Evolutionary conservation across 2,888 invertebrate genomes (phyloP), one percentile per base, ranked within the genome.

Genomic region (Lysandra coridon): DNA sequence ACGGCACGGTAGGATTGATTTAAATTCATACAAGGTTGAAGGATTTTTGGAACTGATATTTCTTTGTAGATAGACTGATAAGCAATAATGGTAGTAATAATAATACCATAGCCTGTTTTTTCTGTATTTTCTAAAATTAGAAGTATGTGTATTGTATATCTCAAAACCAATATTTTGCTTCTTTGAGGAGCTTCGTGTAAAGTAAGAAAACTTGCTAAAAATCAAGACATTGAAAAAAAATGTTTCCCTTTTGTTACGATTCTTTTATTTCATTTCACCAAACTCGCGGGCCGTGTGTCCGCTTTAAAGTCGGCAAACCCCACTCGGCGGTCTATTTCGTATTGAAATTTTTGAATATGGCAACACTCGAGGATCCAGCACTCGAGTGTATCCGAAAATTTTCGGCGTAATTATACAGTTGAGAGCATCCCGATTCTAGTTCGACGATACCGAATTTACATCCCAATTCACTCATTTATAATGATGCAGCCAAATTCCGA

Each of bases 331-430:
- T 87, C 85, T 87, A 88, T 79, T 86, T 86, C 81, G 92, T 92
- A 93, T 93, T 92, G 92, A 92, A 93, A 89, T 91, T 91, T 92
- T 92, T 92, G 93, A 92, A 92, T 92, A 92, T 90, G 89, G 87
- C 90, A 88, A 90, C 91, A 90, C 91, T 92, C 88, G 89, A 91
- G 87, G 81, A 85, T 86, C 82, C 86, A 82, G 86, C 85, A 86
- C 86, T 91, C 85, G 89, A 92, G 91, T 88, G 90, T 90, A 92
- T 92, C 91, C 89, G 87, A 90, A 91, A 89, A 88, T 89, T 90
- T 92, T 91, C 87, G 89, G 87, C 85, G 90, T 90, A 92, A 92
- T 93, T 91, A 92, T 90, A 87, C 88, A 85, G 85, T 85, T 83
- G 84, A 86, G 85, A 82, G 87, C 84, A 83, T 86, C 84, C 84